Evolutionary conservation across 1,140 invertebrate species (phyloP).

Genomic region (Pachyrhynchus sulphureomaculatus): DNA sequence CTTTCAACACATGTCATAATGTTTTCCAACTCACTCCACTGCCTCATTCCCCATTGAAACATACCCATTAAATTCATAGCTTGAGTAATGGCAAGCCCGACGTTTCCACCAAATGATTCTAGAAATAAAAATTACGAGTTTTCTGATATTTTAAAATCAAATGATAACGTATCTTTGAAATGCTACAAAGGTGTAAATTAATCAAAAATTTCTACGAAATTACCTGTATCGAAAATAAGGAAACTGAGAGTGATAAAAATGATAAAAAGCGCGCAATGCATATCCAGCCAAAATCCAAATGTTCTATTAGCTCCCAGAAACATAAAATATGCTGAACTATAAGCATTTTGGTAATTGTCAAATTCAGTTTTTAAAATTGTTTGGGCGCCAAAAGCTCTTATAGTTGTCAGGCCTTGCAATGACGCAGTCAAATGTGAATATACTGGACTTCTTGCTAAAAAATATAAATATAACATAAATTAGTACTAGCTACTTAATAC

Average conservation of each 20-base stretch:
- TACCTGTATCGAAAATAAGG: constrained; percentile 52
- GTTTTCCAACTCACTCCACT: too few relatives aligned
- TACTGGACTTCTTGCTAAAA: constrained; percentile 72
- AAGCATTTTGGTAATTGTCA: constrained; percentile 59
- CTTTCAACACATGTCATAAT: constrained; percentile 36
- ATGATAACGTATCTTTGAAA: neutral
- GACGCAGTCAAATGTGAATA: constrained; percentile 81
- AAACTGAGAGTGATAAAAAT: constrained; percentile 60
- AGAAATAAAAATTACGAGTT: neutral
- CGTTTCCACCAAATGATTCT: constrained; percentile 55
- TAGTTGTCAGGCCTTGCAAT: constrained; percentile 77
- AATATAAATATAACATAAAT: constrained; percentile 1
- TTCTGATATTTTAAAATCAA: too few relatives aligned
- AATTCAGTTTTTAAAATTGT: constrained; percentile 71
- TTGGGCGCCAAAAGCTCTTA: constrained; percentile 70
- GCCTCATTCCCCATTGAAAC: constrained; percentile 72
- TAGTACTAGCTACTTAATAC: neutral
- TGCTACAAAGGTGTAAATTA: neutral
- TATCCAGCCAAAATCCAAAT: constrained; percentile 61
- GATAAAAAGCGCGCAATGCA: constrained; percentile 71
- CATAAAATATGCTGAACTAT: constrained; percentile 67
- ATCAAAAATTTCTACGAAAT: constrained; percentile 9
- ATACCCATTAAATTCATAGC: constrained; percentile 59
- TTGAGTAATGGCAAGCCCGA: too few relatives aligned
- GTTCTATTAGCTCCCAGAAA: constrained; percentile 65